Evolutionary conservation across 2,113 vertebrate species (phyloP), one percentile per base, ranked within the genome.

Genomic region (Nicator chloris): DNA sequence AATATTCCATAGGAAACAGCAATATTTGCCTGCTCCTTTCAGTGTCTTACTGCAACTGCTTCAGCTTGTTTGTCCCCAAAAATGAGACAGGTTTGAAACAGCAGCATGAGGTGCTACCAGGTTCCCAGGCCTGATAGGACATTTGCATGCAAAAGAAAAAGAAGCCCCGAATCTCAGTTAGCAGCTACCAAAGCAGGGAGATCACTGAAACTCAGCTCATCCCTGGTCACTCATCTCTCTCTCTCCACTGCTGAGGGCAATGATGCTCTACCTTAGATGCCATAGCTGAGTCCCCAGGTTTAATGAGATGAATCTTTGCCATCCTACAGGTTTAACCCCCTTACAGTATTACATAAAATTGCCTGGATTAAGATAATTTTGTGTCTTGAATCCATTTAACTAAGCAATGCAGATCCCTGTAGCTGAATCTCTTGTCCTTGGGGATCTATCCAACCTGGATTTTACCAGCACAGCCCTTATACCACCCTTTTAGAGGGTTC

Each of bases 251-350:
- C 13, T 79, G 49, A 92, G 44, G 30, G 18, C 2, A 3, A 8
- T 37, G 66, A 72, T 14, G 15, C 22, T 64, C 31, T 5, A 11
- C 40, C 54, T 77, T 6, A 49, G 37, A 65, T 26, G 6, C n/a
- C 76, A 82, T 1, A 53, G 42, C 18, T 83, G 42, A 88, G 27
- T 27, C 13, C 19, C 17, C 63, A 61, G 0, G 33, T 53, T 86
- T 45, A 86, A 61, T 50, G 76, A 56, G 86, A 72, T 65, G 40
- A 73, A 73, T 77, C 68, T 81, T 73, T 73, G 40, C 30, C n/a
- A 24, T 37, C 59, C 68, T 77, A 35, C 80, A 86, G 50, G 50
- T 86, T 88, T 86, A 92, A 92, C 71, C 22, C 54, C 65, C n/a
- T 83, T 57, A 80, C 0, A 66, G 39, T 47, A 86, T 83, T 83